Conservation (phyloP, 2,113 vertebrate species). For the Eurystomus gularis region DNA sequence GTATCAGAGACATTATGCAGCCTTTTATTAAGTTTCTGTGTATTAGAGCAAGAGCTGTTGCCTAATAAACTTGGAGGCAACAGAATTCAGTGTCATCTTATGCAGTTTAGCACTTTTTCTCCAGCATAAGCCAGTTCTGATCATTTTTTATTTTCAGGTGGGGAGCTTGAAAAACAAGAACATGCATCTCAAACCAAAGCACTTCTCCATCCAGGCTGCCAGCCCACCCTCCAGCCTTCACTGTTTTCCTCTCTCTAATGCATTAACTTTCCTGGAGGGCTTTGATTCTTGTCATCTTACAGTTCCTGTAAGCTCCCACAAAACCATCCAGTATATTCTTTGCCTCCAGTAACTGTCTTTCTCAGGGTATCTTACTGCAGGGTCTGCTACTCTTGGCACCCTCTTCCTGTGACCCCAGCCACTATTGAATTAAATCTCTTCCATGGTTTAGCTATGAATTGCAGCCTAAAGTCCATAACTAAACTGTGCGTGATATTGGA, state of each 20-base stretch:
- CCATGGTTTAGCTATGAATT: conserved; percentile 37
- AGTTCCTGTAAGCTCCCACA: neutral
- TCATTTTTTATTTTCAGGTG: neutral
- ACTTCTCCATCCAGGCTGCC: neutral
- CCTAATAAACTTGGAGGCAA: neutral
- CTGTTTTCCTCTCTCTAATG: neutral
- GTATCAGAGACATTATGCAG: neutral
- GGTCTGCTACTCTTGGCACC: conserved; percentile 51
- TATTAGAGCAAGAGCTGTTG: neutral
- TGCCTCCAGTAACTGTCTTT: conserved; percentile 30
- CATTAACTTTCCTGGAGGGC: neutral
- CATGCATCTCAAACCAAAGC: neutral
- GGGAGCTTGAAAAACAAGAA: neutral
- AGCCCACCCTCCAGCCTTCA: neutral
- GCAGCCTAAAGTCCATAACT: conserved; percentile 48
- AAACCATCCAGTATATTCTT: neutral
- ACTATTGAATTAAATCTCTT: conserved; percentile 36
- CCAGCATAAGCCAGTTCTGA: neutral
- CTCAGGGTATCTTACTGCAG: conserved; percentile 53
- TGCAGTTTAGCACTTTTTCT: neutral
- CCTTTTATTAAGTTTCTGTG: neutral
- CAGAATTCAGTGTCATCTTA: neutral
- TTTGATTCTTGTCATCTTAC: neutral
- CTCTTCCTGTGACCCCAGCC: conserved; percentile 43
- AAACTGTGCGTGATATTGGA: conserved; percentile 34